Conservation (phyloP, 2,888 invertebrate genomes). For the Pachymerium ferrugineum region DNA sequence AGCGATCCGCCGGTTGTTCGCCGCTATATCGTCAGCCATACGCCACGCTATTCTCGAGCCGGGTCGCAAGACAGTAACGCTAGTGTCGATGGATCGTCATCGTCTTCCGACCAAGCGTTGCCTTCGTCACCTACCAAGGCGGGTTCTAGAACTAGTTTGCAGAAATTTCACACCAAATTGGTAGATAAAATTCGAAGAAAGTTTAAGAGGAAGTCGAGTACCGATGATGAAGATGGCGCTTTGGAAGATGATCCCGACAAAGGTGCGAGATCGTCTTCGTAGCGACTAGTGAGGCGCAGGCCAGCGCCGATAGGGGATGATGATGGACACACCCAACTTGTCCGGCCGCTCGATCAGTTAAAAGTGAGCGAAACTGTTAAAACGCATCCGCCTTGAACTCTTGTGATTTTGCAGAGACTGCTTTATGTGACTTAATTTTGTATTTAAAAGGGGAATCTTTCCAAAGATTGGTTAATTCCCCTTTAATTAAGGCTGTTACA, state of each 20-base stretch:
- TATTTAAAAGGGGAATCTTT: too few relatives aligned
- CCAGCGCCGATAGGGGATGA: background rate
- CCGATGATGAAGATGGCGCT: conserved; percentile 47
- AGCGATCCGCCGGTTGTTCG: conserved; percentile 17
- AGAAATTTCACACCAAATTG: conserved; percentile 73
- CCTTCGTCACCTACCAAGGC: conserved; percentile 37
- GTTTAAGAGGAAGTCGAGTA: conserved; percentile 53
- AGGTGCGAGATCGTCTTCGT: conserved; percentile 51
- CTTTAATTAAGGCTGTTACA: too few relatives aligned
- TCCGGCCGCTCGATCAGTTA: background rate
- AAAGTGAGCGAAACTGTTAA: too few relatives aligned
- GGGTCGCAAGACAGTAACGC: conserved; percentile 53
- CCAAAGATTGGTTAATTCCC: too few relatives aligned
- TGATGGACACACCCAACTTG: too few relatives aligned
- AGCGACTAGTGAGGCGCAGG: conserved; percentile 1
- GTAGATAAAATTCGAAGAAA: conserved; percentile 72
- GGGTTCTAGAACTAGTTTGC: conserved; percentile 57
- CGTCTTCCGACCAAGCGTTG: conserved; percentile 13
- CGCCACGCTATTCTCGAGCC: conserved; percentile 31
- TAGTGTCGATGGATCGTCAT: background rate
- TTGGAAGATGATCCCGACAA: conserved; percentile 43
- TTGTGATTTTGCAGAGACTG: too few relatives aligned
- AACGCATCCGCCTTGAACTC: too few relatives aligned
- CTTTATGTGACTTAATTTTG: too few relatives aligned
- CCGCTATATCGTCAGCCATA: conserved; percentile 46